Percentiles rank a stretch among this genome's conserved stretches.
phyloP scores from a whole-genome alignment of 2,888 invertebrate genomes.

The Aethes cnicana region DNA sequence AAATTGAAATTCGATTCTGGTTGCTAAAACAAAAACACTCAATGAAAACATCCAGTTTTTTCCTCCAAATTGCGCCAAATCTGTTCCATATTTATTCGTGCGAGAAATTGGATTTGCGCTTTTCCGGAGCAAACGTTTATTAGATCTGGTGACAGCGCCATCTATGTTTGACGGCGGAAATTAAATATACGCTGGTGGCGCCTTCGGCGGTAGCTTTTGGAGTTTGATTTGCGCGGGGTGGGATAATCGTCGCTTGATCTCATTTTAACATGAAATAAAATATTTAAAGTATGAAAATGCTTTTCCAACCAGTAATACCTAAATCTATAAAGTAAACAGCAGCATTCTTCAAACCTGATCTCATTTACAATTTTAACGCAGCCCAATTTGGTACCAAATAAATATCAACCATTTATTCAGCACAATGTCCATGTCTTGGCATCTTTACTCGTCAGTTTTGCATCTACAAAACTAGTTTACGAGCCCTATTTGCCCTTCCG shows the following conservation, averaged over 20 bases:
- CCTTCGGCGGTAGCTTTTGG: constrained; percentile 23
- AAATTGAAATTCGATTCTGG: constrained; percentile 7
- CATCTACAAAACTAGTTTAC: neutral
- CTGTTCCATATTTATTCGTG: constrained; percentile 43
- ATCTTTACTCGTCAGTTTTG: no score
- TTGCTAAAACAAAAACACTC: constrained; percentile 12
- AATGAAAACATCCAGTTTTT: constrained; percentile 14
- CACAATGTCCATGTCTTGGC: no score
- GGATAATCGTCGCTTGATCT: constrained; percentile 3
- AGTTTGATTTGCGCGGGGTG: constrained; percentile 1
- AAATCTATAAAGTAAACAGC: no score
- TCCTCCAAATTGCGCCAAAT: constrained; percentile 32
- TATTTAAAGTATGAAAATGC: no score
- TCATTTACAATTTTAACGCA: no score
- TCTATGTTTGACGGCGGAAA: constrained; percentile 53
- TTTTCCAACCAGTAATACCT: no score
- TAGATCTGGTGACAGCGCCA: constrained; percentile 54
- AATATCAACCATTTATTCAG: no score
- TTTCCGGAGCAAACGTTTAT: constrained; percentile 44
- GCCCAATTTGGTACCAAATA: no score
- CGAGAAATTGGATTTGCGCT: constrained; percentile 49
- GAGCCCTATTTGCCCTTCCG: constrained; percentile 40
- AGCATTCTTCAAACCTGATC: no score
- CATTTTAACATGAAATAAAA: no score
- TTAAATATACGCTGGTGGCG: constrained; percentile 42